These are phyloP conservation scores for Scomber scombrus DNA, from an alignment of 2,113 vertebrate species.

Conservation along the genomic window DNA sequence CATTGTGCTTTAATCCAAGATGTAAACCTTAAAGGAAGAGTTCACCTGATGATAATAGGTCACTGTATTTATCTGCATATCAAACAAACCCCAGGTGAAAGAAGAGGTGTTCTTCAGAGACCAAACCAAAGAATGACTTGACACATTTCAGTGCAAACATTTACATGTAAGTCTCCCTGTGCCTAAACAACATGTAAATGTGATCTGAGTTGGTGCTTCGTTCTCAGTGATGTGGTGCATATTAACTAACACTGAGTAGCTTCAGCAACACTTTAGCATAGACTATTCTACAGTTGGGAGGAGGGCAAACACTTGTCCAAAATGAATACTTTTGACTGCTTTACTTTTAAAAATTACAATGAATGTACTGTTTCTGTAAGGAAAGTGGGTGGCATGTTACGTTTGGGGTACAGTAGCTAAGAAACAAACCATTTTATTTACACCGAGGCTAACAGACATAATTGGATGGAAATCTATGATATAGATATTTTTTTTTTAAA, in stretches of 20 bases:
- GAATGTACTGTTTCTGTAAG: not conserved
- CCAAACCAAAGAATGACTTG: not conserved
- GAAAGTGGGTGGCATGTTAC: not conserved
- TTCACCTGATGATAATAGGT: too few relatives aligned
- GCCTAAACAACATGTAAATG: not conserved
- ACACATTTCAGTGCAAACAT: too few relatives aligned
- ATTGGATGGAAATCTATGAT: not conserved
- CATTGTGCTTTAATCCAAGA: not conserved
- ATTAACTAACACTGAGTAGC: not conserved
- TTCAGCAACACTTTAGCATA: not conserved
- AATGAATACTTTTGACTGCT: not conserved
- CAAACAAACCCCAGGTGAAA: too few relatives aligned
- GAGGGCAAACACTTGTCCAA: not conserved
- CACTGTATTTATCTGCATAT: not conserved
- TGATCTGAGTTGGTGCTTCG: not conserved
- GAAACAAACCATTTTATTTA: not conserved
- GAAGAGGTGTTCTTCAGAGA: not conserved
- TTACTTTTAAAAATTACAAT: not conserved
- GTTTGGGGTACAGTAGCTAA: not conserved
- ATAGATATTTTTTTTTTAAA: not conserved
- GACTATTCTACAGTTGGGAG: not conserved
- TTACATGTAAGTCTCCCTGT: not conserved
- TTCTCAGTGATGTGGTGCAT: not conserved
- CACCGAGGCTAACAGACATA: not conserved
- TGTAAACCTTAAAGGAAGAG: too few relatives aligned